A percentile compares a stretch with the other conserved stretches of the same genome.
Conservation (phyloP, 92 coral and sea anemone genomes). For the Siderastrea siderea region DNA sequence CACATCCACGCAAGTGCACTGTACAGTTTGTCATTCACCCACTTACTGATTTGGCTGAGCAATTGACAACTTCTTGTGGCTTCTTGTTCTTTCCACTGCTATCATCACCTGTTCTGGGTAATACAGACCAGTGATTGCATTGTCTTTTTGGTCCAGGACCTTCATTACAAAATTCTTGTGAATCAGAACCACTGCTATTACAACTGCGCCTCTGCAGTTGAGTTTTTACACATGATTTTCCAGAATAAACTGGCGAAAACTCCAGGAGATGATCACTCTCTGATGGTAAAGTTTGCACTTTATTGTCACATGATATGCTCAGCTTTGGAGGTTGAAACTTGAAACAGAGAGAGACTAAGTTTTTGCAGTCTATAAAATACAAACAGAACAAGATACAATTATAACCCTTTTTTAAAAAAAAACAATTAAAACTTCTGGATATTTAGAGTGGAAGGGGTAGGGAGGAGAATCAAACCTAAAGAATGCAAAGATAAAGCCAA, state of each 20-base stretch:
- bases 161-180: background rate
- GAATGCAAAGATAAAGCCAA: no score
- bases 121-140: background rate
- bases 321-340: constrained; percentile 36
- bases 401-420: background rate
- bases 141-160: background rate
- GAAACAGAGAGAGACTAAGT: background rate
- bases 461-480: no score
- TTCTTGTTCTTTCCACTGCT: background rate
- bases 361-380: constrained; percentile 8
- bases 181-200: background rate
- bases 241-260: constrained; percentile 38
- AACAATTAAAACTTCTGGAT: no score
- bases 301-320: background rate
- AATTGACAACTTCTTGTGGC: background rate
- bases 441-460: no score
- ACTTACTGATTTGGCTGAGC: constrained; percentile 32
- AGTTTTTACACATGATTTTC: constrained; percentile 9
- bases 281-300: background rate
- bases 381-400: background rate
- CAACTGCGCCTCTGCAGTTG: background rate
- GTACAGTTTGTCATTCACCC: background rate
- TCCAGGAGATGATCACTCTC: background rate
- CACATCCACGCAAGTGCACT: no score
- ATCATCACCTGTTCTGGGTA: background rate